These are phyloP conservation scores for Lordiphosa mommai DNA, from an alignment of 1,140 invertebrate species.

Conservation along the genomic window DNA sequence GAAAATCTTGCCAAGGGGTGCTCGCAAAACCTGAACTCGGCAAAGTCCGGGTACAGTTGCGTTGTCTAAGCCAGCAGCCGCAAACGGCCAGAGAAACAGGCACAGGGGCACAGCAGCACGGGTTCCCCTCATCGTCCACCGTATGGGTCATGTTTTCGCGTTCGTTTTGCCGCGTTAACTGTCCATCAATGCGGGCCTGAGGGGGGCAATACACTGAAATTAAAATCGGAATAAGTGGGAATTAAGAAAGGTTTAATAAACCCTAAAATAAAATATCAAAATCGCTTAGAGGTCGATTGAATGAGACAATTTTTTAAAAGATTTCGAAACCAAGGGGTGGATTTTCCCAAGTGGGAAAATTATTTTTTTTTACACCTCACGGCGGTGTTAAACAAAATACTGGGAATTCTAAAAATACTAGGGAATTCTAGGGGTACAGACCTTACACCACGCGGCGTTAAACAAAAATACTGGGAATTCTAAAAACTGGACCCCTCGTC, in stretches of 20 bases:
- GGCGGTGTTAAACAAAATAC: too few relatives aligned
- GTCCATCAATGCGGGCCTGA: slow-evolving; percentile 70
- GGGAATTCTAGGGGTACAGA: too few relatives aligned
- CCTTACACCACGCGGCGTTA: too few relatives aligned
- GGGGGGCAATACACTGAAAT: slow-evolving; percentile 13
- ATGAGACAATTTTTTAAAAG: too few relatives aligned
- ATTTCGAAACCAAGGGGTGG: too few relatives aligned
- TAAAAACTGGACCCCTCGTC: too few relatives aligned
- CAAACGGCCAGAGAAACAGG: slow-evolving; percentile 10
- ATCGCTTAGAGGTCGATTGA: too few relatives aligned
- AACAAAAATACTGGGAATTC: too few relatives aligned
- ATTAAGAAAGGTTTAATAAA: rapidly evolving
- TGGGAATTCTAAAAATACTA: too few relatives aligned
- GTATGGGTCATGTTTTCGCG: slow-evolving; percentile 53
- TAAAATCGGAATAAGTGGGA: neutral
- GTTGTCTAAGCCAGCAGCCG: slow-evolving; percentile 66
- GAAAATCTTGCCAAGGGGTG: slow-evolving; percentile 66
- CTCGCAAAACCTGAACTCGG: slow-evolving; percentile 24
- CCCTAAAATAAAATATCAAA: neutral
- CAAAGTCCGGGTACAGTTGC: slow-evolving; percentile 59
- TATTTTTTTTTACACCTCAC: too few relatives aligned
- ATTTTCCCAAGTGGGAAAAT: too few relatives aligned
- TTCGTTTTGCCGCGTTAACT: slow-evolving; percentile 77
- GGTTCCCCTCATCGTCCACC: neutral
- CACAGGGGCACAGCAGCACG: slow-evolving; percentile 1